phyloP scores from a whole-genome alignment of 2,888 invertebrate species.

The Sipha maydis region DNA sequence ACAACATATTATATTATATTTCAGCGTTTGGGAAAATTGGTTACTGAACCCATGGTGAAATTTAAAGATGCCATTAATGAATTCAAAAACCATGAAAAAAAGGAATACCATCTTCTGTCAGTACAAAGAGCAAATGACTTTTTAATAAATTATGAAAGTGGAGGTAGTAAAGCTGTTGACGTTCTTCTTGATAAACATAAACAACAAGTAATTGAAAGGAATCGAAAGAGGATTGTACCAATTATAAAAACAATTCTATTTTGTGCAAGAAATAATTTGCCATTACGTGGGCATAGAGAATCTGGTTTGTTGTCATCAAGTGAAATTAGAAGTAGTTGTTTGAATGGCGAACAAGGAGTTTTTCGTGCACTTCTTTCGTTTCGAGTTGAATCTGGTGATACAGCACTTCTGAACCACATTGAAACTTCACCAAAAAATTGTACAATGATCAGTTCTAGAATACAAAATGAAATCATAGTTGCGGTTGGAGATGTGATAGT shows the following conservation, averaged over 20 bases:
- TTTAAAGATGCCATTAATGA: constrained; percentile 42
- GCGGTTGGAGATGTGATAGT: too few species aligned
- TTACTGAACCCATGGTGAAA: constrained; percentile 39
- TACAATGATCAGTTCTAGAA: too few species aligned
- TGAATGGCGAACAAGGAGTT: constrained; percentile 10
- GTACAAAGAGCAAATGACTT: too few species aligned
- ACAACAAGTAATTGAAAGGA: constrained; percentile 13
- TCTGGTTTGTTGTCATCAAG: constrained; percentile 63
- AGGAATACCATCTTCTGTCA: neutral
- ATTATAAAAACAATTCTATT: constrained; percentile 31
- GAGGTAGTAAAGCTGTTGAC: neutral
- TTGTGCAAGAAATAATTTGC: constrained; percentile 37
- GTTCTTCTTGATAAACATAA: neutral
- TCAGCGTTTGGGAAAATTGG: constrained; percentile 27
- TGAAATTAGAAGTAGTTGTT: constrained; percentile 62
- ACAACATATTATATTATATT: constrained; percentile 5
- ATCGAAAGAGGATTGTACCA: neutral
- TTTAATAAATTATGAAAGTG: constrained; percentile 6
- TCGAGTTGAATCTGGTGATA: neutral
- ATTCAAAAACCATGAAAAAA: constrained; percentile 5
- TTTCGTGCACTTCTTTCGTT: neutral
- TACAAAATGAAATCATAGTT: too few species aligned
- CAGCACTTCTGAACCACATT: too few species aligned
- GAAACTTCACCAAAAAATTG: too few species aligned
- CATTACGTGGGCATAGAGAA: constrained; percentile 39